Evolutionary conservation across 2,113 vertebrate species (phyloP).

Genomic region (Daboia siamensis): DNA sequence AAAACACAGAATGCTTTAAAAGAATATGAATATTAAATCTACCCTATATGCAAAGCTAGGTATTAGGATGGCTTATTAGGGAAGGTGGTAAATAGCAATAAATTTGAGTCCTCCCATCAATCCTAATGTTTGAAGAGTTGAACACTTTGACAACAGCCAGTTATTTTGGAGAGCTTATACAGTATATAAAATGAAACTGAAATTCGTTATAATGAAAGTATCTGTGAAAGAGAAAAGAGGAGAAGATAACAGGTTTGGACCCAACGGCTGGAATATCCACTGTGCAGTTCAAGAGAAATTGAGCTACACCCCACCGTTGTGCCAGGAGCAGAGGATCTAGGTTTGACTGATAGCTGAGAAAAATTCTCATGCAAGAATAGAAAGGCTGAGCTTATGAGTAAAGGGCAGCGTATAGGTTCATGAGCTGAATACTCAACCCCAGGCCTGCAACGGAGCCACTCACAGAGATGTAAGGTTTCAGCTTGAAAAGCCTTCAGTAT

Average conservation of each 20-base stretch:
- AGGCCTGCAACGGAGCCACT: background rate
- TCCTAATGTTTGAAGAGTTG: background rate
- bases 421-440: background rate
- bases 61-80: background rate
- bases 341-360: background rate
- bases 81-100: background rate
- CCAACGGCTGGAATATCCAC: background rate
- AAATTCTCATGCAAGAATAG: background rate
- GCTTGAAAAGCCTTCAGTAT: background rate
- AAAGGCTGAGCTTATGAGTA: background rate
- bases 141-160: background rate
- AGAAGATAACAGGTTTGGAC: background rate
- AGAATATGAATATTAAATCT: background rate
- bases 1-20: background rate
- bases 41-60: background rate
- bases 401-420: background rate
- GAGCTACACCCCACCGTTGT: background rate
- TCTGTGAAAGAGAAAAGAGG: background rate
- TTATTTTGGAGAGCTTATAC: background rate
- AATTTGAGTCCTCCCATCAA: background rate
- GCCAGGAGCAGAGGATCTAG: background rate
- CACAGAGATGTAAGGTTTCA: background rate
- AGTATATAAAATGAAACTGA: background rate
- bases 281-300: background rate
- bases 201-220: background rate